Evolutionary conservation across 2,888 invertebrate genomes (phyloP).

Genomic region (Coecobrya sp.): DNA sequence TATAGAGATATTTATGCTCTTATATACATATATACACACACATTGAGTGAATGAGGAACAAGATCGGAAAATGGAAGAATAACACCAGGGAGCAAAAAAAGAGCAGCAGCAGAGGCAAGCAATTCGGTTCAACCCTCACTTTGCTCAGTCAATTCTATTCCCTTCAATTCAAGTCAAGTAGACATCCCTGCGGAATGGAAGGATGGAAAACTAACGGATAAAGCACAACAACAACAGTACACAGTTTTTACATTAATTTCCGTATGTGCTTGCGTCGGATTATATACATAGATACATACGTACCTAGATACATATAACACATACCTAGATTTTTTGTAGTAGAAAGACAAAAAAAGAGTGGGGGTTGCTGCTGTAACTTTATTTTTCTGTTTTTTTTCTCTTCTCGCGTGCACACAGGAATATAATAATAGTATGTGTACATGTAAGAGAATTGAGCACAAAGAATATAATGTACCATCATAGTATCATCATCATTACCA

Average conservation of each 20-base stretch:
- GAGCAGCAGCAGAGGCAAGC: constrained; percentile 48
- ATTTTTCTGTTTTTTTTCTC: constrained; percentile 44
- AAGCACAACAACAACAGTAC: constrained; percentile 72
- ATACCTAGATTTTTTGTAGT: constrained; percentile 36
- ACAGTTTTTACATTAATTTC: constrained; percentile 71
- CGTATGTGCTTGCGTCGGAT: constrained; percentile 44
- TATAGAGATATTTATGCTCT: background rate
- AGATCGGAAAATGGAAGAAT: constrained; percentile 66
- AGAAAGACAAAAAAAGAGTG: background rate
- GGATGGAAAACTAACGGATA: constrained; percentile 61
- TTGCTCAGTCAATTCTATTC: constrained; percentile 75
- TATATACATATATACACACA: constrained; percentile 2
- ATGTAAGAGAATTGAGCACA: constrained; percentile 39
- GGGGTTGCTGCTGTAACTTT: constrained; percentile 57
- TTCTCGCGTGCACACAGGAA: constrained; percentile 19
- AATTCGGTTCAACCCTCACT: constrained; percentile 67
- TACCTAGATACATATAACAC: background rate
- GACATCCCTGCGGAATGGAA: constrained; percentile 71
- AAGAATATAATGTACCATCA: constrained; percentile 67
- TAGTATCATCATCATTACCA: constrained; percentile 77
- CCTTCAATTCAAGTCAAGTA: constrained; percentile 76
- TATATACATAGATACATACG: background rate
- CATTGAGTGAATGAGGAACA: constrained; percentile 19
- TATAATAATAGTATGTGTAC: background rate
- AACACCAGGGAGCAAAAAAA: constrained; percentile 70